These are phyloP conservation scores for Scaptomyza hsui DNA, from an alignment of 1,140 invertebrate genomes.

Conservation along the genomic window DNA sequence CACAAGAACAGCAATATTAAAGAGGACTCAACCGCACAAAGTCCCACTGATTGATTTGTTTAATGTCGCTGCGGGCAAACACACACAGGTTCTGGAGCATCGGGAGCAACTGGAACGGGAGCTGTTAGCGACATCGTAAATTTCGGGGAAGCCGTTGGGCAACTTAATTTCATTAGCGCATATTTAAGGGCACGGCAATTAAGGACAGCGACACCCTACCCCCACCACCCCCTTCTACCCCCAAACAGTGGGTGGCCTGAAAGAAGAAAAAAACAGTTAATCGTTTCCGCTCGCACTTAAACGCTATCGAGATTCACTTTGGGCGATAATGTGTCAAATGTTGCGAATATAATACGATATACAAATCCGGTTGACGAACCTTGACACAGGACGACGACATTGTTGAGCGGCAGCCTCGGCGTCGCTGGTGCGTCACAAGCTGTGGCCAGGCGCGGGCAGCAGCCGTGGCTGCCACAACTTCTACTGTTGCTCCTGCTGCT, in stretches of 20 bases:
- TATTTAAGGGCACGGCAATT: conserved; percentile 67
- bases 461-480: conserved; percentile 43
- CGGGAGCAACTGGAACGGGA: conserved; percentile 6
- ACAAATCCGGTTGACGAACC: conserved; percentile 28
- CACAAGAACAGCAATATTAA: neutral
- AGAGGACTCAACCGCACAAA: conserved; percentile 52
- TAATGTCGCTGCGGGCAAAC: conserved; percentile 63
- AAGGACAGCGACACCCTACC: conserved; percentile 23
- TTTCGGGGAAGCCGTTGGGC: conserved; percentile 43
- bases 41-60: conserved; percentile 79
- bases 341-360: conserved; percentile 44
- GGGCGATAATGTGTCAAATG: conserved; percentile 55
- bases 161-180: conserved; percentile 78
- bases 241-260: conserved; percentile 48
- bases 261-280: conserved; percentile 16
- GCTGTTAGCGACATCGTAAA: conserved; percentile 52
- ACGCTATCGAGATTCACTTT: conserved; percentile 7
- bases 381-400: conserved; percentile 68
- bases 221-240: conserved; percentile 3
- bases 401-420: conserved; percentile 67
- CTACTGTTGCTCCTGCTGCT: conserved; percentile 46
- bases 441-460: conserved; percentile 72
- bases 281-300: conserved; percentile 40
- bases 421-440: conserved; percentile 56
- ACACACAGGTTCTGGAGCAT: neutral